phyloP scores from a whole-genome alignment of 1,140 invertebrate species.

The Colletes gigas region DNA sequence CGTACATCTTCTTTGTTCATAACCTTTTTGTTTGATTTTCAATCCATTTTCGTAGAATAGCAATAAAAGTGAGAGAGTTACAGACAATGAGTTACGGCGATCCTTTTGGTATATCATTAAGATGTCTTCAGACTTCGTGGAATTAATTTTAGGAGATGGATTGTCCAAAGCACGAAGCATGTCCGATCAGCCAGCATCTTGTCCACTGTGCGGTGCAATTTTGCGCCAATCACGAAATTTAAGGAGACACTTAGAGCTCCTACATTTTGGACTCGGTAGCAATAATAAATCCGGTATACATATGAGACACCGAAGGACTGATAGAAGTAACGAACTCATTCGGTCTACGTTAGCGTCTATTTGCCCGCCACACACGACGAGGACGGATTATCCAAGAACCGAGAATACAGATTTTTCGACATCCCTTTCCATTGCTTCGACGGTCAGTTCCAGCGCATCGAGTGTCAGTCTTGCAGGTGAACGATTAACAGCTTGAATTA shows the following conservation, averaged over 20 bases:
- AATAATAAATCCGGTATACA: constrained; percentile 61
- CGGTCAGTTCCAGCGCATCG: constrained; percentile 61
- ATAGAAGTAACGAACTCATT: constrained; percentile 49
- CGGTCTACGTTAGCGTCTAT: constrained; percentile 56
- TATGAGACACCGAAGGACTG: constrained; percentile 57
- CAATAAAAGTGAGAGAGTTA: not conserved
- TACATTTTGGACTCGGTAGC: constrained; percentile 75
- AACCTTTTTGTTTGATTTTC: constrained; percentile 1
- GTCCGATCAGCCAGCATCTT: constrained; percentile 77
- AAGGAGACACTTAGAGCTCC: constrained; percentile 76
- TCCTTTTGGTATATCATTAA: too few relatives aligned
- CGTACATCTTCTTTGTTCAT: too few relatives aligned
- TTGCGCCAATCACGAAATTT: constrained; percentile 78
- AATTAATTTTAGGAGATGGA: constrained; percentile 71
- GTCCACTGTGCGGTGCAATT: constrained; percentile 77
- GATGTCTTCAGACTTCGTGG: constrained; percentile 39
- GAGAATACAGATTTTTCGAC: constrained; percentile 66
- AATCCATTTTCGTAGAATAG: not conserved
- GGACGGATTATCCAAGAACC: constrained; percentile 61
- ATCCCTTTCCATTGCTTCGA: constrained; percentile 65
- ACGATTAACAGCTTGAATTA: not conserved
- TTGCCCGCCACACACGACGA: constrained; percentile 48
- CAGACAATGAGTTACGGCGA: too few relatives aligned
- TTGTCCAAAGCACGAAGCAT: constrained; percentile 69
- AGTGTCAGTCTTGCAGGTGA: constrained; percentile 71